Percentiles rank a stretch among this genome's conserved stretches.
These are phyloP conservation scores for Scleropages formosus DNA, from an alignment of 2,797 vertebrate species.

Conservation along the genomic window DNA sequence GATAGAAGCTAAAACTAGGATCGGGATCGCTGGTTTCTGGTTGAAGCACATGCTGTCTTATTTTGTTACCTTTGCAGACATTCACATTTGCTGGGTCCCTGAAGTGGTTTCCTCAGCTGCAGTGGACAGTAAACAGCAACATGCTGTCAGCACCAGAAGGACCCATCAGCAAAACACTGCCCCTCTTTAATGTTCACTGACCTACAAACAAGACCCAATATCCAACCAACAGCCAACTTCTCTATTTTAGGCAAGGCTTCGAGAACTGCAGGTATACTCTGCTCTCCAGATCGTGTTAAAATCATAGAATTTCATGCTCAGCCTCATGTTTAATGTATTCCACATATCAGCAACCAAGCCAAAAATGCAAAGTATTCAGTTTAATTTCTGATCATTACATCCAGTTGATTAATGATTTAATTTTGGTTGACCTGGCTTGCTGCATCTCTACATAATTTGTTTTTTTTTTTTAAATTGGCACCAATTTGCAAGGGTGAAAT, in stretches of 20 bases:
- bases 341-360: too few species aligned
- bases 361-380: background rate
- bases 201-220: too few species aligned
- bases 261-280: too few species aligned
- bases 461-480: background rate
- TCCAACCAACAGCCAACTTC: too few species aligned
- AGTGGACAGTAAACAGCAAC: background rate
- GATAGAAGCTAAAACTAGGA: background rate
- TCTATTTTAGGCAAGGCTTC: too few species aligned
- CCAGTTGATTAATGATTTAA: conserved; percentile 14
- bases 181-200: too few species aligned
- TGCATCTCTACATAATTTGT: background rate
- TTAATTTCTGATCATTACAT: background rate
- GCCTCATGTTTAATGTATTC: too few species aligned
- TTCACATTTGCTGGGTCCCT: background rate
- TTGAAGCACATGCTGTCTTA: background rate
- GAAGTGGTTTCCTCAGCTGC: background rate
- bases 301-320: too few species aligned
- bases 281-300: too few species aligned
- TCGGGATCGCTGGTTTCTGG: background rate
- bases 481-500: too few species aligned
- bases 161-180: too few species aligned
- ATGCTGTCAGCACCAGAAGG: background rate
- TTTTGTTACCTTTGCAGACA: too few species aligned
- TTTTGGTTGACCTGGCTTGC: background rate